phyloP scores from a whole-genome alignment of 2,888 invertebrate genomes.

The Nomada fabriciana region DNA sequence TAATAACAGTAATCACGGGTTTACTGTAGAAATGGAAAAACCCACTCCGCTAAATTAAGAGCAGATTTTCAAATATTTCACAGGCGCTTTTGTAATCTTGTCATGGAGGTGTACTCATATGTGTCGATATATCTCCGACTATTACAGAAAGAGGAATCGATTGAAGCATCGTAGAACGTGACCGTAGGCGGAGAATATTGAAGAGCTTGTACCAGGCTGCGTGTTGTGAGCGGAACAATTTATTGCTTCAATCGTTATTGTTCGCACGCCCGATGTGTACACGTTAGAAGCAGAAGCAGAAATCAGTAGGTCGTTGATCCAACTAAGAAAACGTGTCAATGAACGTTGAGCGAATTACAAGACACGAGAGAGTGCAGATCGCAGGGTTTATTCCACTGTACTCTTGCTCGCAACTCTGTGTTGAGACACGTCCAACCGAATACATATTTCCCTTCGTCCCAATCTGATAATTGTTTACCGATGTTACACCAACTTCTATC shows the following conservation, averaged over 20 bases:
- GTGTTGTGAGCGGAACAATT: constrained; percentile 24
- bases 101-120: no score
- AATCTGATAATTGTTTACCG: no score
- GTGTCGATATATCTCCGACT: no score
- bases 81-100: no score
- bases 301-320: constrained; percentile 57
- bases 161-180: neutral
- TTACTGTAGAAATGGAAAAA: no score
- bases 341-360: constrained; percentile 54
- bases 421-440: constrained; percentile 12
- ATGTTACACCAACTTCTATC: no score
- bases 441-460: neutral
- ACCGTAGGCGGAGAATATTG: neutral
- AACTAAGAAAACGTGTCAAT: constrained; percentile 58
- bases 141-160: no score
- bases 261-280: constrained; percentile 3
- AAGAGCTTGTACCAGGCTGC: neutral
- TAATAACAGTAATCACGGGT: no score
- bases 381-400: constrained; percentile 30
- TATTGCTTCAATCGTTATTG: constrained; percentile 30
- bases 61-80: neutral
- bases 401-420: neutral
- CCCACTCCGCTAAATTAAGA: neutral
- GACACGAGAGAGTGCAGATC: constrained; percentile 22
- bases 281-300: constrained; percentile 26